Percentiles rank a stretch among this genome's conserved stretches.
phyloP scores from a whole-genome alignment of 2,888 invertebrate species.

The Drosophila nr. perissopoda region DNA sequence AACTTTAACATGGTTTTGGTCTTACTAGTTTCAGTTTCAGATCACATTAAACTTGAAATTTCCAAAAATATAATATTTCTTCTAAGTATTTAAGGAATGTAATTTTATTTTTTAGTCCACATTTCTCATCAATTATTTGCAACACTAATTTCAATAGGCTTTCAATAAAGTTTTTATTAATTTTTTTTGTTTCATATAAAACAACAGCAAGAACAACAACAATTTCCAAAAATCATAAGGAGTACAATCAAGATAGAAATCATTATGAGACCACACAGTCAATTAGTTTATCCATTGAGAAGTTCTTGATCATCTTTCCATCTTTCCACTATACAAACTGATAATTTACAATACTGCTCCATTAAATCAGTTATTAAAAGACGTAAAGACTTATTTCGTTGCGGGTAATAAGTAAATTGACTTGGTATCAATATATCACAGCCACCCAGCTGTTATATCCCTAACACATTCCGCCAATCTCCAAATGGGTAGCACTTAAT shows the following conservation, averaged over 20 bases:
- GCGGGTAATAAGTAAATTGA: background rate
- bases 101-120: background rate
- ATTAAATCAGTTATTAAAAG: background rate
- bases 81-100: background rate
- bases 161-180: background rate
- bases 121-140: background rate
- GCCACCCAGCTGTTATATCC: background rate
- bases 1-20: slow-evolving; percentile 14
- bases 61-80: background rate
- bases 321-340: background rate
- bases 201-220: background rate
- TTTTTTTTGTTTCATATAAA: background rate
- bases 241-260: background rate
- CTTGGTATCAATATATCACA: background rate
- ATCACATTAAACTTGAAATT: background rate
- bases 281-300: background rate
- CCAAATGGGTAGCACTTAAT: slow-evolving; percentile 40
- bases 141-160: background rate
- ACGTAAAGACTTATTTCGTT: background rate
- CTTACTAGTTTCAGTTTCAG: background rate
- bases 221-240: background rate
- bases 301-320: background rate
- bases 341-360: background rate
- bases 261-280: background rate
- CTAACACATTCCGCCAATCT: slow-evolving; percentile 1